Conservation (phyloP, 2,888 invertebrate species). For the Lingula anatina region DNA sequence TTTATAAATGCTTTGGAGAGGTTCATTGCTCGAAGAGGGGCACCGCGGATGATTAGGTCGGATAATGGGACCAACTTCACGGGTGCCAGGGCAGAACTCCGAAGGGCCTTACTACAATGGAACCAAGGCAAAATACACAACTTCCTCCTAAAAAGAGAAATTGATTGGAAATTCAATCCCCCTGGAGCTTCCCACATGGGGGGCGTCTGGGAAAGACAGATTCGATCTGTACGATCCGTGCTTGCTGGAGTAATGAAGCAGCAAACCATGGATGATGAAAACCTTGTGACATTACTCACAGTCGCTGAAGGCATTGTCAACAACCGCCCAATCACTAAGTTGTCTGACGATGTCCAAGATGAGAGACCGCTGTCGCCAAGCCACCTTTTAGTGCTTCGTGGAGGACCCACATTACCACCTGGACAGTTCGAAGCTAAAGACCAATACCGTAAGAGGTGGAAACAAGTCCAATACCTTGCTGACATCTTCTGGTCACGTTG, state of each 20-base stretch:
- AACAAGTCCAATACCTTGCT: constrained; percentile 3
- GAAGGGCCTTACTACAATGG: constrained; percentile 9
- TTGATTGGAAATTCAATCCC: constrained; percentile 1
- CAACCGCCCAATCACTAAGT: neutral
- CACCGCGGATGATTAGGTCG: neutral
- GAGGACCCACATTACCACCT: constrained; percentile 2
- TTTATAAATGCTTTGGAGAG: constrained; percentile 10
- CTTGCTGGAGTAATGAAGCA: neutral
- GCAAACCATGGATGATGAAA: neutral
- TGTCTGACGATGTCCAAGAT: neutral
- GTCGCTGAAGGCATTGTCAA: constrained; percentile 1
- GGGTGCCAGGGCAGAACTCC: constrained; percentile 11
- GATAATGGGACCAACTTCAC: constrained; percentile 14
- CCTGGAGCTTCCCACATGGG: constrained; percentile 4
- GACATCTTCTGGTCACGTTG: constrained; percentile 1
- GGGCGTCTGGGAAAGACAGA: constrained; percentile 3
- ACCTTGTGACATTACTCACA: neutral
- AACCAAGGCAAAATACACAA: constrained; percentile 7
- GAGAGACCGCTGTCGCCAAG: neutral
- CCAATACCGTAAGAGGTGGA: constrained; percentile 1
- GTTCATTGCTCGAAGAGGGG: constrained; percentile 11
- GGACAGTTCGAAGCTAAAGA: constrained; percentile 2
- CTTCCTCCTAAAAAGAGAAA: too few relatives aligned
- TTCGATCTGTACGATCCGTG: neutral
- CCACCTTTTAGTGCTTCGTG: constrained; percentile 2